Evolutionary conservation across 2,113 vertebrate species (phyloP).

Genomic region (Muntiacus reevesi): DNA sequence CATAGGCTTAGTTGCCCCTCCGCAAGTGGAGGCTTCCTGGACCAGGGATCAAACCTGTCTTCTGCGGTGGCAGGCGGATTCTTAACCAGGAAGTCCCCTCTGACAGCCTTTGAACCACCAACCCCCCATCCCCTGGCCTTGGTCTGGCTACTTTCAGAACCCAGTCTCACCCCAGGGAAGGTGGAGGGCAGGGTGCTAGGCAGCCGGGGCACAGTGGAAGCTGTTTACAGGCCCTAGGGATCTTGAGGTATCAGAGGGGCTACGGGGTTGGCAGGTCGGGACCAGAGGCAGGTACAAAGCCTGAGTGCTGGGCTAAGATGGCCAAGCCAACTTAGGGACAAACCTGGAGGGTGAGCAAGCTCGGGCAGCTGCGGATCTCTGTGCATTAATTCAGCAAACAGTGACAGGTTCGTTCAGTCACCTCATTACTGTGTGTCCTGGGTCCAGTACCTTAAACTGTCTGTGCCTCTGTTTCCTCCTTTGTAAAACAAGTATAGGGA

Average conservation of each 20-base stretch:
- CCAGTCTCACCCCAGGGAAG: background rate
- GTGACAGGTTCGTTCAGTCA: background rate
- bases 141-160: background rate
- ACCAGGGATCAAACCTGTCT: background rate
- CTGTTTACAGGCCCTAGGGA: background rate
- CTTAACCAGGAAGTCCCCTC: background rate
- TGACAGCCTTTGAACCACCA: background rate
- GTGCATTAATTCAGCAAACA: background rate
- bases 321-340: background rate
- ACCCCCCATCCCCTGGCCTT: background rate
- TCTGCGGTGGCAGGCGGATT: background rate
- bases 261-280: background rate
- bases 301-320: background rate
- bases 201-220: background rate
- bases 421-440: background rate
- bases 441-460: background rate
- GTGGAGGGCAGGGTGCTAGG: background rate
- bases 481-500: background rate
- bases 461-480: background rate
- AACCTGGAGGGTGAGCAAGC: background rate
- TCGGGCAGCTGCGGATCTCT: background rate
- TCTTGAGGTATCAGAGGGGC: background rate
- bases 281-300: background rate
- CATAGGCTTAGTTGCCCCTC: background rate
- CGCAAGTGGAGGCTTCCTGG: background rate